Conservation (phyloP, 1,140 invertebrate genomes). For the Caenorhabditis remanei region DNA sequence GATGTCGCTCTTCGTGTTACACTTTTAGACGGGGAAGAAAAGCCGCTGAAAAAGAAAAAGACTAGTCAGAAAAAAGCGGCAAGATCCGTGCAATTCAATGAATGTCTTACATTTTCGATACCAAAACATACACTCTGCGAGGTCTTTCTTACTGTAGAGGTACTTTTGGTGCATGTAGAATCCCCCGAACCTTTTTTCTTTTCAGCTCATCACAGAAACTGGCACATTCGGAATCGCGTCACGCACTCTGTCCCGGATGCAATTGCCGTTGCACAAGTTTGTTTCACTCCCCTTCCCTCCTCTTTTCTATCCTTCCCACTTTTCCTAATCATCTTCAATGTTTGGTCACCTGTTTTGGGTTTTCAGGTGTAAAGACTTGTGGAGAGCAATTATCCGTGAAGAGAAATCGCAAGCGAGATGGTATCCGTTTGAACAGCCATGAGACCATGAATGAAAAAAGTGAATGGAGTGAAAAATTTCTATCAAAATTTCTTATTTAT, state of each 20-base stretch:
- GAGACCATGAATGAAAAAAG: neutral
- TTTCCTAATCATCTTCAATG: neutral
- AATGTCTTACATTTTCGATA: conserved; percentile 80
- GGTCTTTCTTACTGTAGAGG: conserved; percentile 80
- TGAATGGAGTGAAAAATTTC: neutral
- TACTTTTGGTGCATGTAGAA: conserved; percentile 71
- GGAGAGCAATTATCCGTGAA: conserved; percentile 76
- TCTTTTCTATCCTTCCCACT: neutral
- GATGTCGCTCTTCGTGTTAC: conserved; percentile 80
- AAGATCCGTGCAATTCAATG: conserved; percentile 81
- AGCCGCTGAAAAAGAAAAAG: conserved; percentile 80
- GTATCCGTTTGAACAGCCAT: conserved; percentile 75
- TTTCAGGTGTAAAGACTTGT: conserved; percentile 73
- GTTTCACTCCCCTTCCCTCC: neutral
- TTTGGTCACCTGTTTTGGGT: conserved; percentile 8
- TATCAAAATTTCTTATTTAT: neutral
- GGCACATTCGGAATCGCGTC: conserved; percentile 76
- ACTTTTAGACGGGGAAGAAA: conserved; percentile 79
- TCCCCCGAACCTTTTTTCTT: neutral
- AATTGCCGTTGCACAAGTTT: conserved; percentile 73
- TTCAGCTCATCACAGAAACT: conserved; percentile 74
- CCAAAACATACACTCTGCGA: conserved; percentile 80
- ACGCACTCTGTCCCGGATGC: conserved; percentile 72
- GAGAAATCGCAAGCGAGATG: conserved; percentile 76
- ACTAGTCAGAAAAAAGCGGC: conserved; percentile 80